Percentiles rank a stretch among this genome's conserved stretches.
phyloP scores from a whole-genome alignment of 2,888 invertebrate genomes.

The Masnerella sp. region DNA sequence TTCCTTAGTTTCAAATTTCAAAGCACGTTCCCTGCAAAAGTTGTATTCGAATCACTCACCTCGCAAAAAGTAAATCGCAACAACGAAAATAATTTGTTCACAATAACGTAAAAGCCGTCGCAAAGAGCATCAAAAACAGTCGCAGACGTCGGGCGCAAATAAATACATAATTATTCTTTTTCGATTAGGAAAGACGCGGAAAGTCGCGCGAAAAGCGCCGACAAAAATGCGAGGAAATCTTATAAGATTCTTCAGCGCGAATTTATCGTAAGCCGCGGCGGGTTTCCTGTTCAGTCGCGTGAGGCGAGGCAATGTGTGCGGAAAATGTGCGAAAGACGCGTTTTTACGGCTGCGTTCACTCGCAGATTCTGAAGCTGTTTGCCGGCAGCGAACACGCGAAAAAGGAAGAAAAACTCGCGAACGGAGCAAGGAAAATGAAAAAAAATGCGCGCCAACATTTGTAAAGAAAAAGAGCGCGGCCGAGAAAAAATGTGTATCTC shows the following conservation, averaged over 20 bases:
- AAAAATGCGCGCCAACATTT: slow-evolving; percentile 39
- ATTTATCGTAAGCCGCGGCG: slow-evolving; percentile 55
- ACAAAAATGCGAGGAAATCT: slow-evolving; percentile 50
- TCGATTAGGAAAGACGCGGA: slow-evolving; percentile 30
- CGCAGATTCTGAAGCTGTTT: slow-evolving; percentile 52
- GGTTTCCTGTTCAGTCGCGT: slow-evolving; percentile 60
- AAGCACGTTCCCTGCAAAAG: no score
- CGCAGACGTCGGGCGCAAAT: slow-evolving; percentile 25
- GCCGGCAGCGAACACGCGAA: slow-evolving; percentile 38
- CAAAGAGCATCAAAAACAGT: no score
- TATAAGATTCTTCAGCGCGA: slow-evolving; percentile 55
- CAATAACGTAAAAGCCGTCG: not conserved
- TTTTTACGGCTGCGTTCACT: slow-evolving; percentile 59
- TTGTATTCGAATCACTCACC: no score
- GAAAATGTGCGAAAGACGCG: slow-evolving; percentile 59
- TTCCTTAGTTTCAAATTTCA: no score
- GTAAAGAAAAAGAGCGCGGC: slow-evolving; percentile 43
- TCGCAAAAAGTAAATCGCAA: no score
- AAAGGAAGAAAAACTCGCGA: slow-evolving; percentile 37
- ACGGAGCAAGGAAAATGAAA: slow-evolving; percentile 52
- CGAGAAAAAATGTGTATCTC: slow-evolving; percentile 17
- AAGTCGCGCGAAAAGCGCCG: slow-evolving; percentile 35
- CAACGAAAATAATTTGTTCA: no score
- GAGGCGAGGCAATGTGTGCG: slow-evolving; percentile 55
- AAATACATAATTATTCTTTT: slow-evolving; percentile 45